A percentile compares a stretch with the other conserved stretches of the same genome.
These are phyloP conservation scores for Cephalopholis sonnerati DNA, from an alignment of 2,113 vertebrate genomes.

Conservation along the genomic window DNA sequence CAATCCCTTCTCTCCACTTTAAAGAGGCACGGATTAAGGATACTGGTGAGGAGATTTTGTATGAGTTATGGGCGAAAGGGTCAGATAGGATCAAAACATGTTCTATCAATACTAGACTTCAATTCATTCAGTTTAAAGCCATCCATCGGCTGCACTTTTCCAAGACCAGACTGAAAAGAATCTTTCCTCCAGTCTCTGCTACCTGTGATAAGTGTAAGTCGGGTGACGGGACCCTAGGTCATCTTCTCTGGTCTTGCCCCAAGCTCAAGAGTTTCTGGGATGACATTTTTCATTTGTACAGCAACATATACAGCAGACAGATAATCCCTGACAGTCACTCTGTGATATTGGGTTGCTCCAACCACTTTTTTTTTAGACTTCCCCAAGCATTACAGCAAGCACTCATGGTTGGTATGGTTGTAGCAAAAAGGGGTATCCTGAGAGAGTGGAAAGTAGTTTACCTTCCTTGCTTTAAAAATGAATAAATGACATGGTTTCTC, in stretches of 20 bases:
- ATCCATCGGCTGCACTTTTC: not conserved
- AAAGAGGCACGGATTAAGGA: not conserved
- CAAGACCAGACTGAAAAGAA: not conserved
- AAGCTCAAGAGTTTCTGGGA: not conserved
- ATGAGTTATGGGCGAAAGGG: not conserved
- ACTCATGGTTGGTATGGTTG: too few species aligned
- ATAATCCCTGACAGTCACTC: not conserved
- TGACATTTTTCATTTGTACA: conserved; percentile 3
- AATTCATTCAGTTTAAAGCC: not conserved
- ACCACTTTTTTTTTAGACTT: not conserved
- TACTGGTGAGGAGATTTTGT: not conserved
- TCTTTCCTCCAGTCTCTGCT: not conserved
- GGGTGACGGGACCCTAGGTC: not conserved
- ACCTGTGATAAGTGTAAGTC: not conserved
- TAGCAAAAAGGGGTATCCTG: not conserved
- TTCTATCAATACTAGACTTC: not conserved
- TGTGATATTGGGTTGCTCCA: not conserved
- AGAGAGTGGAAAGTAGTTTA: too few species aligned
- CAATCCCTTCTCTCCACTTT: not conserved
- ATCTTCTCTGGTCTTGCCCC: not conserved
- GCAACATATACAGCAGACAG: not conserved
- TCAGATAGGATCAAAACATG: not conserved
- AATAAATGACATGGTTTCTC: too few species aligned
- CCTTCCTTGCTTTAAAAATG: too few species aligned
- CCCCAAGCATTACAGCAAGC: too few species aligned